Evolutionary conservation across 1,140 invertebrate species (phyloP).

Genomic region (Yoshiicerus persimilis): DNA sequence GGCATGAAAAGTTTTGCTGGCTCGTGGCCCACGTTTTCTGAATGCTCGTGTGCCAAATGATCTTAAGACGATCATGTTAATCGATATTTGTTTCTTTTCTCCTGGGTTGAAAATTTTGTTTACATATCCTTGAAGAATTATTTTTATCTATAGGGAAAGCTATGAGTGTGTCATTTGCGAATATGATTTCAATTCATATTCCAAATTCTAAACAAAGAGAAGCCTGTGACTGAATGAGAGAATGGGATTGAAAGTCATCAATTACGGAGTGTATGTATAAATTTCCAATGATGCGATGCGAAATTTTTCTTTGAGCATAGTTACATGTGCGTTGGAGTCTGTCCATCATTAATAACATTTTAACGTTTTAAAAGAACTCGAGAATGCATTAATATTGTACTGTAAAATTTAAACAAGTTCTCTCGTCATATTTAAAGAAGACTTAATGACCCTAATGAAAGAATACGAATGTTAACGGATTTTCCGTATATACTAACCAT

Average conservation of each 20-base stretch:
- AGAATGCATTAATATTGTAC: neutral
- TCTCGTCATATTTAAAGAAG: neutral
- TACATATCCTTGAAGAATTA: conserved; percentile 18
- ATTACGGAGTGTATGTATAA: neutral
- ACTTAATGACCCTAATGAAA: conserved; percentile 1
- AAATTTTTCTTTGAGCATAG: neutral
- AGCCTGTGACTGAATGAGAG: neutral
- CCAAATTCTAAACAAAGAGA: neutral
- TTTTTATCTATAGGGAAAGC: neutral
- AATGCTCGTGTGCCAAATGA: conserved; percentile 3
- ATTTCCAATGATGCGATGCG: neutral
- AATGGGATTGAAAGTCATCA: neutral
- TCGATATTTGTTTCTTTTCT: conserved; percentile 3
- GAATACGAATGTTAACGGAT: neutral
- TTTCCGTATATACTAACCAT: too few species aligned
- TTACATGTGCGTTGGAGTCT: neutral
- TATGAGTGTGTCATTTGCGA: neutral
- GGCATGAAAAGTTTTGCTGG: neutral
- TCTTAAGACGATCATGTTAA: neutral
- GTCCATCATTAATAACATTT: neutral
- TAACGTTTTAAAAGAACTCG: neutral
- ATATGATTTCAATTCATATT: neutral
- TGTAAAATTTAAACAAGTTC: neutral
- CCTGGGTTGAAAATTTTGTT: neutral
- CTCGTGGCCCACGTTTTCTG: neutral